Evolutionary conservation across 2,113 vertebrate species (phyloP).

Genomic region (Euleptes europaea): DNA sequence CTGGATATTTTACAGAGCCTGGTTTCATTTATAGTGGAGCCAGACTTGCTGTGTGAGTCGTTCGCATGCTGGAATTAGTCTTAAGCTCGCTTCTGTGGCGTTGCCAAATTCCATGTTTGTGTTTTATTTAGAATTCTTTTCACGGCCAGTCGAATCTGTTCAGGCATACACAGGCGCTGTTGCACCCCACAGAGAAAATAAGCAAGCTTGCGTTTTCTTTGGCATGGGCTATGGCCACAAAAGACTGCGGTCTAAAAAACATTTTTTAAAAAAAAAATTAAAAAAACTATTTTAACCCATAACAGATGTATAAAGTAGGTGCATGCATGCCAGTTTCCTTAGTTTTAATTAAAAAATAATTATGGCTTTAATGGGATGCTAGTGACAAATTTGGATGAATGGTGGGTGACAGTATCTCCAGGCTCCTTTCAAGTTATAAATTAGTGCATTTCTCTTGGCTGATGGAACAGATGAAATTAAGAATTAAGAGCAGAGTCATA

Average conservation of each 20-base stretch:
- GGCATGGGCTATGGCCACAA: conserved; percentile 83
- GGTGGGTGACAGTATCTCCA: conserved; percentile 83
- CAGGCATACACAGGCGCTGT: conserved; percentile 82
- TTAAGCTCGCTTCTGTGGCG: conserved; percentile 85
- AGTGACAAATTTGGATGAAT: conserved; percentile 84
- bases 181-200: conserved; percentile 85
- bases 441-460: conserved; percentile 75
- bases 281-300: conserved; percentile 85
- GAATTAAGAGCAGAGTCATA: conserved; percentile 66
- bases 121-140: conserved; percentile 90
- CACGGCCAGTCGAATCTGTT: conserved; percentile 85
- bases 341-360: conserved; percentile 91
- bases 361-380: conserved; percentile 82
- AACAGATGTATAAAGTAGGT: conserved; percentile 86
- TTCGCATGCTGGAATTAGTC: conserved; percentile 87
- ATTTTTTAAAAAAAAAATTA: conserved; percentile 69
- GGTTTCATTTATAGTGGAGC: conserved; percentile 94
- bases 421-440: conserved; percentile 77
- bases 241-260: conserved; percentile 82
- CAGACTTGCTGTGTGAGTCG: conserved; percentile 87
- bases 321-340: conserved; percentile 81
- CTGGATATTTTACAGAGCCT: conserved; percentile 89
- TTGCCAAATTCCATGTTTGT: conserved; percentile 89
- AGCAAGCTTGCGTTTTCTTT: conserved; percentile 86
- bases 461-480: conserved; percentile 71